Evolutionary conservation across 92 coral and sea anemone genomes (phyloP).

Genomic region (Paragorgia papillata): DNA sequence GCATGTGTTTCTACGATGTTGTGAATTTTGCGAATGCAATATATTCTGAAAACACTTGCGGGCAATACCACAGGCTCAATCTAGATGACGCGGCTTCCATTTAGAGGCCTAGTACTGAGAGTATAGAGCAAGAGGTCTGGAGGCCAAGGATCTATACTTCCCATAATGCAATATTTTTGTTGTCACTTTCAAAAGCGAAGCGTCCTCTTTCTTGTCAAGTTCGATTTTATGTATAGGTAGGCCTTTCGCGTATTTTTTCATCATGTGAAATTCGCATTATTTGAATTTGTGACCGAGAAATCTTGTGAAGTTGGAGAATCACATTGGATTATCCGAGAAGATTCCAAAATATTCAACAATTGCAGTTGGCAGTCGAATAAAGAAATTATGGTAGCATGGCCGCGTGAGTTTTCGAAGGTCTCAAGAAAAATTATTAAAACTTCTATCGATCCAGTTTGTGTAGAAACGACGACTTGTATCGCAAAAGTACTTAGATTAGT

Average conservation of each 20-base stretch:
- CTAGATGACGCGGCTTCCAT: too few relatives aligned
- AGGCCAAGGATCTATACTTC: too few relatives aligned
- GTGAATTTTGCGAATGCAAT: too few relatives aligned
- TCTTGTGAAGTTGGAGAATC: constrained; percentile 19
- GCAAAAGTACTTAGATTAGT: constrained; percentile 7
- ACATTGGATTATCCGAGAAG: constrained; percentile 12
- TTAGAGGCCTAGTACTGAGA: too few relatives aligned
- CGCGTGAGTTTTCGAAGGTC: neutral
- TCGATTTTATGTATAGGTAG: neutral
- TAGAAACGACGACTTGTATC: constrained; percentile 1
- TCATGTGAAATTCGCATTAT: constrained; percentile 9
- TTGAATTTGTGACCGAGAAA: constrained; percentile 8
- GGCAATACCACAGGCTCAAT: too few relatives aligned
- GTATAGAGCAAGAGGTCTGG: too few relatives aligned
- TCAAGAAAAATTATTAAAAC: neutral
- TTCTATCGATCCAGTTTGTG: neutral
- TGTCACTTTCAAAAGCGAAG: too few relatives aligned
- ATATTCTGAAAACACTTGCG: too few relatives aligned
- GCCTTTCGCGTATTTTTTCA: neutral
- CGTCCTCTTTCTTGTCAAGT: neutral
- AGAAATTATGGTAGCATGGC: constrained; percentile 16
- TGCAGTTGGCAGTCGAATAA: neutral
- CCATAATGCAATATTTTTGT: too few relatives aligned
- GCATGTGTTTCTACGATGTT: too few relatives aligned
- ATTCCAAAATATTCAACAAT: neutral